Percentiles rank a stretch among this genome's conserved stretches.
These are phyloP conservation scores for Danio choprae DNA, from an alignment of 2,797 vertebrate species.

Conservation along the genomic window DNA sequence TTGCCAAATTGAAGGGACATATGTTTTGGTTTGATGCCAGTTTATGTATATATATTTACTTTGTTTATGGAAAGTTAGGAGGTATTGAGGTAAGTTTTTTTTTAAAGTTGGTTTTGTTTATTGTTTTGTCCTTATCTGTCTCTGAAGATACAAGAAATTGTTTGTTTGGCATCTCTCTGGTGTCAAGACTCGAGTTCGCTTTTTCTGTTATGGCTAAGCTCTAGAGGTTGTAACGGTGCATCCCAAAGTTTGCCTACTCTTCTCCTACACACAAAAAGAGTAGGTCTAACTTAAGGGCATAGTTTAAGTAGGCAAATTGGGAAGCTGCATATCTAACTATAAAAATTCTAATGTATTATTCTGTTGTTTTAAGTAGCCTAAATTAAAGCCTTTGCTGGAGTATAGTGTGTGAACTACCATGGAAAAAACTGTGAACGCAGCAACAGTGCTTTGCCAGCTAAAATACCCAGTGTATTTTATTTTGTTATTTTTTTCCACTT, in stretches of 20 bases:
- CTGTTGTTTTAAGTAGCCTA: too few species aligned
- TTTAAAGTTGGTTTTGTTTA: neutral
- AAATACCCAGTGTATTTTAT: too few species aligned
- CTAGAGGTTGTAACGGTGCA: neutral
- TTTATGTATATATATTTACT: too few species aligned
- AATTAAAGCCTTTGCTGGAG: too few species aligned
- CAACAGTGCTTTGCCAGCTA: too few species aligned
- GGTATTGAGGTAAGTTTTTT: neutral
- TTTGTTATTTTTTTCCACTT: too few species aligned
- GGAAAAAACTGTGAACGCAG: too few species aligned
- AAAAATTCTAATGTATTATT: too few species aligned
- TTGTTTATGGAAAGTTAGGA: too few species aligned
- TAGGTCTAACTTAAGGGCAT: neutral
- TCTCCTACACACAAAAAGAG: neutral
- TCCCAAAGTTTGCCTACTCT: neutral
- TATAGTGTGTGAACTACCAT: too few species aligned
- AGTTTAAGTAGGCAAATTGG: neutral
- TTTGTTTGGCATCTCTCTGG: neutral
- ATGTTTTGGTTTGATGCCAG: too few species aligned
- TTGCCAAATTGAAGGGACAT: too few species aligned
- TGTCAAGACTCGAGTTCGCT: neutral
- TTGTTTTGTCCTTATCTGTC: neutral
- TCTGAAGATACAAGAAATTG: neutral
- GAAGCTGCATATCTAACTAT: neutral
- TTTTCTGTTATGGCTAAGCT: neutral